Percentiles rank a stretch among this genome's conserved stretches.
These are phyloP conservation scores for Malurus melanocephalus DNA, from an alignment of 2,113 vertebrate species.

Conservation along the genomic window DNA sequence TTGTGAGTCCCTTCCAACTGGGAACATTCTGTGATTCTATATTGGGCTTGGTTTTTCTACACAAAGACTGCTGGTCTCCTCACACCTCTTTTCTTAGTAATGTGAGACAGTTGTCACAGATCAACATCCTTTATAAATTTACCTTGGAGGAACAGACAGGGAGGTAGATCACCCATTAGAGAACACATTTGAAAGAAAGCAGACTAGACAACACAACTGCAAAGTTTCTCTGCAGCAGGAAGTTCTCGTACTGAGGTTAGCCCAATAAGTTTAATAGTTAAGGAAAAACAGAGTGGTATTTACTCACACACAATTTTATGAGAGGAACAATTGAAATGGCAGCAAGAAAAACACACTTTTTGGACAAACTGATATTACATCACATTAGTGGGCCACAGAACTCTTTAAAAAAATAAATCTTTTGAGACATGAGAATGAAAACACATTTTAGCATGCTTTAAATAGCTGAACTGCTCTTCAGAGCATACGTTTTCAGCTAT, in stretches of 20 bases:
- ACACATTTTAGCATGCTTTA: conserved; percentile 42
- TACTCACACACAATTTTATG: conserved; percentile 37
- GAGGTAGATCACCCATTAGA: conserved; percentile 10
- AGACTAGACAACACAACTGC: neutral
- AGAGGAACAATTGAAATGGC: conserved; percentile 23
- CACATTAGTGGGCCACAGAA: conserved; percentile 48
- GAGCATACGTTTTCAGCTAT: conserved; percentile 26
- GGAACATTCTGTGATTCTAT: neutral
- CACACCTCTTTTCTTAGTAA: neutral
- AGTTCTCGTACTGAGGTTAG: neutral
- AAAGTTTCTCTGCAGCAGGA: neutral
- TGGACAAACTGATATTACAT: conserved; percentile 41
- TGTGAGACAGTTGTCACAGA: neutral
- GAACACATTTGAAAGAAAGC: neutral
- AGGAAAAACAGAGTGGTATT: conserved; percentile 28
- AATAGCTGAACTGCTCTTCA: conserved; percentile 31
- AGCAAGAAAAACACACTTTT: conserved; percentile 23
- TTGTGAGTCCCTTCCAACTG: neutral
- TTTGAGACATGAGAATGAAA: conserved; percentile 34
- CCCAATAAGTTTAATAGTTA: conserved; percentile 5
- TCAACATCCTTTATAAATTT: neutral
- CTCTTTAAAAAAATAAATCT: conserved; percentile 48
- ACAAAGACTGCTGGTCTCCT: neutral
- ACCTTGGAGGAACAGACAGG: neutral
- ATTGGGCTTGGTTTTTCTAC: neutral